Conservation (phyloP, 1,140 invertebrate species). For the Macrobrachium nipponense region DNA sequence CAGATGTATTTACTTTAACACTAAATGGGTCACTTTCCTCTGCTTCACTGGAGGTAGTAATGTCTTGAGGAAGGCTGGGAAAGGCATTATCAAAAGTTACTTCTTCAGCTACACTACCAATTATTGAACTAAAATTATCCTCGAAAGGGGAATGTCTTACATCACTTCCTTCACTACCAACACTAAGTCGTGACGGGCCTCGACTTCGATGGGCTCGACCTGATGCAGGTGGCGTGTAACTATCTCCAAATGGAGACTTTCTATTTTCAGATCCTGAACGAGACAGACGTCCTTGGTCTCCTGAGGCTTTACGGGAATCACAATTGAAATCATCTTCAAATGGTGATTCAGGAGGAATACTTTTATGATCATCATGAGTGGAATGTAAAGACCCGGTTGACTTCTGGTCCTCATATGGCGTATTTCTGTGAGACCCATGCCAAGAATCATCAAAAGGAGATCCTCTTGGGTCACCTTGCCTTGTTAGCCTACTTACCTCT, state of each 20-base stretch:
- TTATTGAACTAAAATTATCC: constrained; percentile 62
- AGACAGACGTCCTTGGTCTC: constrained; percentile 47
- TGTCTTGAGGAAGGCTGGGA: constrained; percentile 55
- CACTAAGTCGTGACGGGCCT: constrained; percentile 55
- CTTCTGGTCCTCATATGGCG: constrained; percentile 61
- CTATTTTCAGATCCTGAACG: constrained; percentile 49
- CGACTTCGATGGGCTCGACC: constrained; percentile 33
- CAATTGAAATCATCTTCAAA: constrained; percentile 54
- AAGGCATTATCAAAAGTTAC: constrained; percentile 61
- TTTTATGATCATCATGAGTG: constrained; percentile 56
- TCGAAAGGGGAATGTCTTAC: constrained; percentile 63
- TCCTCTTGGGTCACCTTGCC: constrained; percentile 43
- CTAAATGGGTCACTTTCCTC: constrained; percentile 52
- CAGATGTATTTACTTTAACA: constrained; percentile 32
- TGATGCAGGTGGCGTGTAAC: constrained; percentile 55
- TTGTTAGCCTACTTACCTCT: constrained; percentile 55
- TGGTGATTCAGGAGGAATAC: constrained; percentile 48
- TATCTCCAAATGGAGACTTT: constrained; percentile 58
- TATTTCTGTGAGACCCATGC: constrained; percentile 62
- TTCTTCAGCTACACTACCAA: constrained; percentile 62
- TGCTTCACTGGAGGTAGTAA: constrained; percentile 27
- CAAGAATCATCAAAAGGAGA: constrained; percentile 61
- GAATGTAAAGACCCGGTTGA: constrained; percentile 60
- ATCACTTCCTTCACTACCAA: constrained; percentile 60
- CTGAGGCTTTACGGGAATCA: constrained; percentile 39